phyloP scores from a whole-genome alignment of 2,797 vertebrate species.

The Paguma larvata region DNA sequence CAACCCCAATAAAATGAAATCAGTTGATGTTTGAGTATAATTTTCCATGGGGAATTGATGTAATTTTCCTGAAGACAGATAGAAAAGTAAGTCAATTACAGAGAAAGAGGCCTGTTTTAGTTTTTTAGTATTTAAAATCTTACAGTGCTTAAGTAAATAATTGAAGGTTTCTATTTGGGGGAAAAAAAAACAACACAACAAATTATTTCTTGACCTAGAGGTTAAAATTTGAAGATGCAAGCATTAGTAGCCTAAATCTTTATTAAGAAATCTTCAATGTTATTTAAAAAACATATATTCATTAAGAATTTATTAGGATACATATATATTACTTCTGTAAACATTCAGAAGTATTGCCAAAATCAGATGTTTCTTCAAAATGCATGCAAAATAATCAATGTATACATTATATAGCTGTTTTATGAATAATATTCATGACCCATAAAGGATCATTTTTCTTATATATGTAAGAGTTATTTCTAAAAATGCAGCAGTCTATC shows the following conservation, averaged over 20 bases:
- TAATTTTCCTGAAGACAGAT: neutral
- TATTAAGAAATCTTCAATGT: neutral
- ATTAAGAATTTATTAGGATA: neutral
- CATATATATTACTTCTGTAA: neutral
- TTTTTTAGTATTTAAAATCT: neutral
- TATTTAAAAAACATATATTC: neutral
- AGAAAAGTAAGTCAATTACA: neutral
- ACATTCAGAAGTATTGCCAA: neutral
- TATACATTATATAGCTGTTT: neutral
- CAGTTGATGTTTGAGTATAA: constrained; percentile 27
- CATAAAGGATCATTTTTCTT: neutral
- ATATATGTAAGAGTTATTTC: neutral
- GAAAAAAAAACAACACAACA: neutral
- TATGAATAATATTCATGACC: neutral
- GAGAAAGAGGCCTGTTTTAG: neutral
- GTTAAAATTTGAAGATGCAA: neutral
- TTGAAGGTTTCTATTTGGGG: neutral
- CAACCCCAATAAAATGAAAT: constrained; percentile 39
- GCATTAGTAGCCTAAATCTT: neutral
- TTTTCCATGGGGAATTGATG: neutral
- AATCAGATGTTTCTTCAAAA: neutral
- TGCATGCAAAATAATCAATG: neutral
- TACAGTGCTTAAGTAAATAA: neutral
- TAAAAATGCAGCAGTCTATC: neutral
- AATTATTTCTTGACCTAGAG: neutral